Base-by-base conservation (phyloP, 2,888 invertebrate genomes). In the Deilephila elpenor region DNA sequence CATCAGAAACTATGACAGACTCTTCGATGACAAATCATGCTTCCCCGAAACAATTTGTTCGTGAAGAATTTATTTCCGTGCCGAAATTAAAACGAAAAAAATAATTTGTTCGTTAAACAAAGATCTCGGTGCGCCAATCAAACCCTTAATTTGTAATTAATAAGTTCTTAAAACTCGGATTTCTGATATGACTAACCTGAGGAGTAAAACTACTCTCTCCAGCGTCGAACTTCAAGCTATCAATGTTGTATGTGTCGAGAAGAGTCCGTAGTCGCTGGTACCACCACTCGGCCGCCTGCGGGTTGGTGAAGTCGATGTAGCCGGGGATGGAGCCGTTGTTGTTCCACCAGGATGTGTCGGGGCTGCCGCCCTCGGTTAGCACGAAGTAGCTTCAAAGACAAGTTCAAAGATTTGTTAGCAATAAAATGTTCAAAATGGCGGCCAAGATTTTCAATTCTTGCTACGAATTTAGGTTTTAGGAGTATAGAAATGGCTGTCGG, bases 141-240 rank as follows among this genome's bases (percentile, higher is more conserved):
- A 4, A 32, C 32, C 4, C 32, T 0, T 32, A 32, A 5, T 32
- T 32, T 32, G 32, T 32, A 4, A 32, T 32, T 5, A 5, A 4
- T 32, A 32, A 4, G 0, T 25, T 25, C 17, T 17, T 14, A 14
- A 5, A 62, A 62, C 8, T 8, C 25, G 25, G 14, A 29, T 20
- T n/a, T 56, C 17, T 1, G 1, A 19, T 5, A 53, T 5, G 8
- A 17, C 72, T 74, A 74, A 96, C 94, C 88, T 96, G 94, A 2
- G 97, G 96, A 0, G 96, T 87, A 92, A 96, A 97, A 74, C 96
- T 95, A 32, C 95, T 93, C 88, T 98, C 97, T 17, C 98, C 98
- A 37, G 97, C 98, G 82, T 98, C 97, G 83, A 98, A 98, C 89
- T 98, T 98, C 80, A 97, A 96, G 78, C 97, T 96, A 79, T 97